phyloP scores from a whole-genome alignment of 35 echinoderm and acorn worm genomes.

The Strongylocentrotus purpuratus region DNA sequence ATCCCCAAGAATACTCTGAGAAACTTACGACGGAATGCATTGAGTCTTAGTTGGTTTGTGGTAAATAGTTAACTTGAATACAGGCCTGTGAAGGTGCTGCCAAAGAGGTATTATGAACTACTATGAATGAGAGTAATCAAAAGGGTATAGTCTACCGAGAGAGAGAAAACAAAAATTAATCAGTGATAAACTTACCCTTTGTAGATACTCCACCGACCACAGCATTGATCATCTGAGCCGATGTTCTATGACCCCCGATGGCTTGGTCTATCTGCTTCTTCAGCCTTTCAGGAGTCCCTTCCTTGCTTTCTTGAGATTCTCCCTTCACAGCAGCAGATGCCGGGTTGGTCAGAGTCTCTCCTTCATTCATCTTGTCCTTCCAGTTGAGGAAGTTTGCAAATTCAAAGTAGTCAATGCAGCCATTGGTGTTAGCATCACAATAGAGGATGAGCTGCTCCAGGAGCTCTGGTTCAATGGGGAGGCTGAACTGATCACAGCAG shows the following conservation, averaged over 20 bases:
- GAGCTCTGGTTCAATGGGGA: slow-evolving; percentile 85
- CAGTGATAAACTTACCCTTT: slow-evolving; percentile 61
- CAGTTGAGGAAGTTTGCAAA: slow-evolving; percentile 99
- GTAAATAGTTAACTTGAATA: too few relatives aligned
- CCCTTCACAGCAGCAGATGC: not conserved
- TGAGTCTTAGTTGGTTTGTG: too few relatives aligned
- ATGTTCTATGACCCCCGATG: slow-evolving; percentile 89
- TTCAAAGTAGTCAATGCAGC: slow-evolving; percentile 82
- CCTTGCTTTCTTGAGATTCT: slow-evolving; percentile 29
- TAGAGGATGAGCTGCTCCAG: slow-evolving; percentile 80
- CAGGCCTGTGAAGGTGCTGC: too few relatives aligned
- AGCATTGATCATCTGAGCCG: slow-evolving; percentile 81
- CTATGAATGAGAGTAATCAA: too few relatives aligned
- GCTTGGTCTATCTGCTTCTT: slow-evolving; percentile 92
- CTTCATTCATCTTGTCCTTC: slow-evolving; percentile 94
- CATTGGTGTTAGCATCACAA: slow-evolving; percentile 75
- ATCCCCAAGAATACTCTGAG: too few relatives aligned
- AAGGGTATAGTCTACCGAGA: too few relatives aligned
- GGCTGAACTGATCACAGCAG: slow-evolving; percentile 95
- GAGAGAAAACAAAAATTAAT: not conserved
- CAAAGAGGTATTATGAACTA: too few relatives aligned
- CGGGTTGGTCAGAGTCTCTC: slow-evolving; percentile 48
- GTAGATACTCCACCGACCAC: slow-evolving; percentile 90
- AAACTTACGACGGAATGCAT: too few relatives aligned
- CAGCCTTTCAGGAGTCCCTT: slow-evolving; percentile 60